Evolutionary conservation across 2,888 invertebrate genomes (phyloP).

Genomic region (Antheraea assamensis): DNA sequence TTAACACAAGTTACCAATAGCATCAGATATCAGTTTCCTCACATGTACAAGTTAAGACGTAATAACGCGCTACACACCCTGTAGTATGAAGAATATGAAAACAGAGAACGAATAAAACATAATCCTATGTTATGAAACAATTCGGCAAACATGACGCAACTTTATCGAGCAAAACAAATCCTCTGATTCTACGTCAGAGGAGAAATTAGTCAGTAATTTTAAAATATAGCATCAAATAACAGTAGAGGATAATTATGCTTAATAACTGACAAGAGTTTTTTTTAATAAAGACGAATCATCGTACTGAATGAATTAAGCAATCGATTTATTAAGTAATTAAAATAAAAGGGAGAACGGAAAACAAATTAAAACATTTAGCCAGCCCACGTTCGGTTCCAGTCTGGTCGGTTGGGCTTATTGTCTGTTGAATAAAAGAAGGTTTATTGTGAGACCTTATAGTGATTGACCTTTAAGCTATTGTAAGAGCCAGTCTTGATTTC

Average conservation of each 20-base stretch:
- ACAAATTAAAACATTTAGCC: conserved; percentile 9
- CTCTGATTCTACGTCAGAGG: no score
- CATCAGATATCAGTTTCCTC: no score
- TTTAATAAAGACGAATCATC: conserved; percentile 5
- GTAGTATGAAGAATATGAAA: no score
- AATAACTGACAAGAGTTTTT: not conserved
- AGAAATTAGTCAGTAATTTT: not conserved
- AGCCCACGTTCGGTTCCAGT: not conserved
- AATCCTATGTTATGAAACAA: no score
- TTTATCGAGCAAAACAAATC: no score
- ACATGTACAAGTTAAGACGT: no score
- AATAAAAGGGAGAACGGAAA: conserved; percentile 6
- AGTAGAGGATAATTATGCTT: not conserved
- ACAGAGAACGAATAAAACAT: no score
- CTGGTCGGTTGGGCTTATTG: conserved; percentile 5
- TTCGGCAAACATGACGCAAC: no score
- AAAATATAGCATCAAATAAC: not conserved
- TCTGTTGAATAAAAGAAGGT: conserved; percentile 1
- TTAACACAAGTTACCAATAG: not conserved
- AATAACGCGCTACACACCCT: no score
- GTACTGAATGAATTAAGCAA: not conserved
- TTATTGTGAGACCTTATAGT: not conserved
- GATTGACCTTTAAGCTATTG: conserved; percentile 8
- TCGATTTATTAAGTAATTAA: conserved; percentile 10
- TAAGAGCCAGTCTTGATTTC: not conserved